A percentile compares a stretch with the other conserved stretches of the same genome.
These are phyloP conservation scores for Okamejei kenojei DNA, from an alignment of 2,797 vertebrate species.

Conservation along the genomic window DNA sequence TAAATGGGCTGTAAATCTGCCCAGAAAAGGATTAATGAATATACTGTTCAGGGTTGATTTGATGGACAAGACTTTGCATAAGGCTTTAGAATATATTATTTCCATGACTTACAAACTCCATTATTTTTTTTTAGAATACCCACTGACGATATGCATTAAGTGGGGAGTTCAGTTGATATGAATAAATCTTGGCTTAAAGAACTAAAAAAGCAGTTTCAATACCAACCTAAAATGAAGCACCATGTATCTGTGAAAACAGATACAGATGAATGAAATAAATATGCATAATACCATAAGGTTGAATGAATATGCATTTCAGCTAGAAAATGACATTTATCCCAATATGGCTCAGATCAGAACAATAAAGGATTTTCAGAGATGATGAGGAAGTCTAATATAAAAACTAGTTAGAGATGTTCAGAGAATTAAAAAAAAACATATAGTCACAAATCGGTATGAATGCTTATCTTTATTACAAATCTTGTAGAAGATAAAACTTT, in stretches of 20 bases:
- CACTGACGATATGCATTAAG: background rate
- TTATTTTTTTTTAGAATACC: background rate
- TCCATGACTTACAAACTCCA: background rate
- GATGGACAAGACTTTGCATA: background rate
- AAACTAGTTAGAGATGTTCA: background rate
- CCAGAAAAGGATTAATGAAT: background rate
- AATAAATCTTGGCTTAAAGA: conserved; percentile 11
- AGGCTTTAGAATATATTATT: background rate
- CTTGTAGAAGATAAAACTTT: background rate
- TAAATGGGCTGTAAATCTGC: background rate
- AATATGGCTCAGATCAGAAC: background rate
- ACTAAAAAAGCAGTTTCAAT: background rate
- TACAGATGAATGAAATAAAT: background rate
- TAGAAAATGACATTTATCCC: background rate
- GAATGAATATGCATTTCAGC: background rate
- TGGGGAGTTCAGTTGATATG: background rate
- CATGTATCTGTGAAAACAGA: background rate
- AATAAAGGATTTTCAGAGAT: background rate
- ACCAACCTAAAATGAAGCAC: background rate
- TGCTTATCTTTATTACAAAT: background rate
- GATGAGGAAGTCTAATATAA: background rate
- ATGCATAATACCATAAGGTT: background rate
- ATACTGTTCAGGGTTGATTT: conserved; percentile 1
- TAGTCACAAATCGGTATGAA: background rate
- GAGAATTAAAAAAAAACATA: background rate